phyloP scores from a whole-genome alignment of 2,888 invertebrate species.

The Portevinia maculata region DNA sequence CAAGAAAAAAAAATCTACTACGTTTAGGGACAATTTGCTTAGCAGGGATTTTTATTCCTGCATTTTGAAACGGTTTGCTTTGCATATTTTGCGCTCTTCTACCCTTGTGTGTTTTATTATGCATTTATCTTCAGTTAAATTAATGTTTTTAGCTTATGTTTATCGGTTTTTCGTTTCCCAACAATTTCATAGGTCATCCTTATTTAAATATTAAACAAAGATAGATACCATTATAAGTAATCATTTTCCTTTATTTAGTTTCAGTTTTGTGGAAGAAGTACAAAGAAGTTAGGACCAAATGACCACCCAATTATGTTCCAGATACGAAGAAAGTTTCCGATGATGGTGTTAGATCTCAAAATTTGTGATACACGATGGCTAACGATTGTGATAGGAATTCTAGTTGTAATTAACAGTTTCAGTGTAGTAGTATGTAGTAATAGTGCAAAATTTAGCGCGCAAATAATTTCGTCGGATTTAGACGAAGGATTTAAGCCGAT shows the following conservation, averaged over 20 bases:
- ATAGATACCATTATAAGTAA: background rate
- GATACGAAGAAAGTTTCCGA: slow-evolving; percentile 42
- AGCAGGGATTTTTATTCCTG: too few species aligned
- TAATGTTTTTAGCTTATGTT: too few species aligned
- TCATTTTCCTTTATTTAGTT: background rate
- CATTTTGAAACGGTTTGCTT: too few species aligned
- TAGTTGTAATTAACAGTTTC: slow-evolving; percentile 60
- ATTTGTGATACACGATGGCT: slow-evolving; percentile 62
- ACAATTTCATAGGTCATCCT: too few species aligned
- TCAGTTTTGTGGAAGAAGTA: background rate
- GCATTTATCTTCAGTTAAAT: too few species aligned
- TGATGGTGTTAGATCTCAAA: slow-evolving; percentile 34
- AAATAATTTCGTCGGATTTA: slow-evolving; percentile 44
- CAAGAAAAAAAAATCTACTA: too few species aligned
- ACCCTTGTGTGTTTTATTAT: too few species aligned
- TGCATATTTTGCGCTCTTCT: too few species aligned
- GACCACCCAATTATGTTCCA: slow-evolving; percentile 46
- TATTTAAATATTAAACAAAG: too few species aligned
- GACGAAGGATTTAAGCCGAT: slow-evolving; percentile 80
- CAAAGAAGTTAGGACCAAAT: slow-evolving; percentile 43
- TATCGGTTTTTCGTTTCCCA: too few species aligned
- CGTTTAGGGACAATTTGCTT: too few species aligned
- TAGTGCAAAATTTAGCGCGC: slow-evolving; percentile 68
- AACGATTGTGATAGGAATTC: slow-evolving; percentile 11
- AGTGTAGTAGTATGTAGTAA: slow-evolving; percentile 64